Percentiles rank a stretch among this genome's conserved stretches.
phyloP scores from a whole-genome alignment of 92 coral and sea anemone species.

The Muricea muricata region DNA sequence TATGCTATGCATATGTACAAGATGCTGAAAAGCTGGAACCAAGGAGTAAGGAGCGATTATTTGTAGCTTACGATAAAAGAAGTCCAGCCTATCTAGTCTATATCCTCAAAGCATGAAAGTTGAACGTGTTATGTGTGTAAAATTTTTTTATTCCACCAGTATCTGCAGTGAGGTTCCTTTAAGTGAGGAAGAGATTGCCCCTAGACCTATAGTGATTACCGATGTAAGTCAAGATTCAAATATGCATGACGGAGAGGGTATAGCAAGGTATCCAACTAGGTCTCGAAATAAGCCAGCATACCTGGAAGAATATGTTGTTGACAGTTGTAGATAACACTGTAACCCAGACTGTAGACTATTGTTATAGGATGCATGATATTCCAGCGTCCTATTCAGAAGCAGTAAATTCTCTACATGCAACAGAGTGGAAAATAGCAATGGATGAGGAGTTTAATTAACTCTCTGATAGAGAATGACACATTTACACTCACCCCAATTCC shows the following conservation, averaged over 20 bases:
- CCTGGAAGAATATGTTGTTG: constrained; percentile 4
- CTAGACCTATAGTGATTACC: neutral
- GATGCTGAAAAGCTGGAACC: constrained; percentile 31
- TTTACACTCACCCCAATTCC: constrained; percentile 7
- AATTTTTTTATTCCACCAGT: neutral
- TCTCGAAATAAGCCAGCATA: constrained; percentile 2
- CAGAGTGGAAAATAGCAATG: constrained; percentile 31
- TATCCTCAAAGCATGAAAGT: neutral
- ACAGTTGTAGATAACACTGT: neutral
- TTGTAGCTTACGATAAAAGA: neutral
- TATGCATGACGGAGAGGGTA: neutral
- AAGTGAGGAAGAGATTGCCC: neutral
- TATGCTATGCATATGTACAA: constrained; percentile 46
- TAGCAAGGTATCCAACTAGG: constrained; percentile 3
- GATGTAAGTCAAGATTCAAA: neutral
- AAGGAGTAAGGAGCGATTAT: constrained; percentile 34
- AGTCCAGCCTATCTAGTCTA: neutral
- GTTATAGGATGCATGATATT: constrained; percentile 4
- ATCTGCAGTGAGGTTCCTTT: neutral
- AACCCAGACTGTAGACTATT: constrained; percentile 23
- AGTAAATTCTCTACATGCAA: neutral
- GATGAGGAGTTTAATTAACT: neutral
- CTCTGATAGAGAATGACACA: neutral
- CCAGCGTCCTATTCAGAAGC: constrained; percentile 30
- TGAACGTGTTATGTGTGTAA: neutral